phyloP scores from a whole-genome alignment of 2,113 vertebrate genomes.

The Leuciscus idus region DNA sequence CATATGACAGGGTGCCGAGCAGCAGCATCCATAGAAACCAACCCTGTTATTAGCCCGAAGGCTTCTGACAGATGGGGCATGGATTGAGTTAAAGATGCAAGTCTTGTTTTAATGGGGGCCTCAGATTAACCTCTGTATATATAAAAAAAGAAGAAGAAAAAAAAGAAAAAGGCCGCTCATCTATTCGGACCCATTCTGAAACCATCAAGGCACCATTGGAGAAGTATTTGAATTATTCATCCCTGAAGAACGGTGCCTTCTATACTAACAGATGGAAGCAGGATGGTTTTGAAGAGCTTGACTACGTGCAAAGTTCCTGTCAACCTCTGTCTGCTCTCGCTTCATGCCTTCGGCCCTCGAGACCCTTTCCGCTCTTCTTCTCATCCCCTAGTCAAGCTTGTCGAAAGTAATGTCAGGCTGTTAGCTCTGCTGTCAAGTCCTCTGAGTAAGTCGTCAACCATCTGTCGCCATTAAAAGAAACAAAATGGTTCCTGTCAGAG shows the following conservation, averaged over 20 bases:
- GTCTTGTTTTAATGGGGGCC: conserved; percentile 39
- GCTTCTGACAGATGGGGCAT: conserved; percentile 57
- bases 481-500: conserved; percentile 61
- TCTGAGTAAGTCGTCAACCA: conserved; percentile 63
- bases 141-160: not conserved
- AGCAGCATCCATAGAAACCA: conserved; percentile 28
- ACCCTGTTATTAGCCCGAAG: conserved; percentile 47
- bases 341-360: conserved; percentile 40
- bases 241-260: conserved; percentile 51
- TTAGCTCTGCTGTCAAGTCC: conserved; percentile 55
- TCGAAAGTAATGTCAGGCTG: conserved; percentile 57
- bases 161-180: not conserved
- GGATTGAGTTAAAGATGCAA: conserved; percentile 52
- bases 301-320: conserved; percentile 61
- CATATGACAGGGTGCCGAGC: conserved; percentile 47
- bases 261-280: conserved; percentile 52
- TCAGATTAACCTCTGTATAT: conserved; percentile 35
- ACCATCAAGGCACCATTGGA: conserved; percentile 14
- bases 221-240: conserved; percentile 62
- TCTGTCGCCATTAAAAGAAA: conserved; percentile 53
- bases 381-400: conserved; percentile 34
- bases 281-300: conserved; percentile 1
- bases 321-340: conserved; percentile 53
- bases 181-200: conserved; percentile 19
- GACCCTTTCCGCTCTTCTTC: conserved; percentile 11